phyloP scores from a whole-genome alignment of 2,888 invertebrate species.

The Meteorus cinctellus region DNA sequence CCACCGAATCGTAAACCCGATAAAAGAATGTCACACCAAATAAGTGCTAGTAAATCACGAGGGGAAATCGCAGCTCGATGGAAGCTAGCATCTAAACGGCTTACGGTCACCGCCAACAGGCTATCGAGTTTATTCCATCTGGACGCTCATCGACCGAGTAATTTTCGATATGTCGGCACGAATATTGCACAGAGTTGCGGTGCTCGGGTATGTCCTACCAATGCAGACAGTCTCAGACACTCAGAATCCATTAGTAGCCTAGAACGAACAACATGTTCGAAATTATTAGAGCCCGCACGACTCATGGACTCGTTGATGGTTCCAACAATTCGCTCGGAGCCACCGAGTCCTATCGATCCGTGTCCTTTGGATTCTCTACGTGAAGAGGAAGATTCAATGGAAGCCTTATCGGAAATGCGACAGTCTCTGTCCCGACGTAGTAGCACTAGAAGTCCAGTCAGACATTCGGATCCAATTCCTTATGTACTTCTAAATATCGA shows the following conservation, averaged over 20 bases:
- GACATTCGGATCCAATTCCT: conserved; percentile 65
- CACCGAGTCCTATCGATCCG: conserved; percentile 67
- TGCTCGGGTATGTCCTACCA: conserved; percentile 45
- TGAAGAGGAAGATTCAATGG: conserved; percentile 54
- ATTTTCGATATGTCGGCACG: conserved; percentile 34
- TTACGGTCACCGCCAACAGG: conserved; percentile 64
- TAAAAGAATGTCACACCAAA: conserved; percentile 3
- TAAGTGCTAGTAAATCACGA: conserved; percentile 32
- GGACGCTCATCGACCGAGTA: conserved; percentile 44
- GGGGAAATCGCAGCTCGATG: conserved; percentile 27
- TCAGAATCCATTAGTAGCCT: conserved; percentile 60
- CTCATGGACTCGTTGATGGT: conserved; percentile 58
- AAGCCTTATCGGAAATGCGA: conserved; percentile 15
- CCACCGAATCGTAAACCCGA: conserved; percentile 42
- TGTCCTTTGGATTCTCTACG: conserved; percentile 58
- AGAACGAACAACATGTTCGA: conserved; percentile 50
- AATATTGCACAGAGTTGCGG: conserved; percentile 38
- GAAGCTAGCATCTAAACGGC: conserved; percentile 50
- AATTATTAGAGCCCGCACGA: conserved; percentile 56
- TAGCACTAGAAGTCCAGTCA: conserved; percentile 54
- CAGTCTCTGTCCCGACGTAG: conserved; percentile 20
- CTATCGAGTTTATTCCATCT: conserved; percentile 57
- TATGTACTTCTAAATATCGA: conserved; percentile 65
- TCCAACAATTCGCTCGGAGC: conserved; percentile 67
- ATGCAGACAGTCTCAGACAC: conserved; percentile 56